phyloP scores from a whole-genome alignment of 2,113 vertebrate species.

The Dasyornis broadbenti region DNA sequence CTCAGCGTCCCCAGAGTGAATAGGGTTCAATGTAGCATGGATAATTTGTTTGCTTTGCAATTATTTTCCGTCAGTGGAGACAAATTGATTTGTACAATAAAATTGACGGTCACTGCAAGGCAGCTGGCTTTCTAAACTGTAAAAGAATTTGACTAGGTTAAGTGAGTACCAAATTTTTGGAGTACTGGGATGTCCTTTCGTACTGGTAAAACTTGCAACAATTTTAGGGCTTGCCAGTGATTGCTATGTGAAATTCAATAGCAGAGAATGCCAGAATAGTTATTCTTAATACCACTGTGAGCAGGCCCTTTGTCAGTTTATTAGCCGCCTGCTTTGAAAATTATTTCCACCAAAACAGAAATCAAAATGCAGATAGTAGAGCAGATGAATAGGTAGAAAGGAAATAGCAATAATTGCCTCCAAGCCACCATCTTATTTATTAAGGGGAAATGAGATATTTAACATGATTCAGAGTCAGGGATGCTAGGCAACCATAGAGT shows the following conservation, averaged over 20 bases:
- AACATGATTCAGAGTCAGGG: neutral
- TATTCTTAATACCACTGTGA: neutral
- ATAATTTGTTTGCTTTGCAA: conserved; percentile 98
- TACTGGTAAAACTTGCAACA: conserved; percentile 1
- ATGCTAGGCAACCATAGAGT: neutral
- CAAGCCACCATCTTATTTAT: neutral
- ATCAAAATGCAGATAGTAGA: neutral
- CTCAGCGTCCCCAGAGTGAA: conserved; percentile 75
- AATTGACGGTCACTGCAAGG: conserved; percentile 69
- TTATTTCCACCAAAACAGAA: neutral
- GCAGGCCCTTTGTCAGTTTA: neutral
- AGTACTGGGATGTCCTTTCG: neutral
- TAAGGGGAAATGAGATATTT: neutral
- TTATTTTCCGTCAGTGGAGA: conserved; percentile 96
- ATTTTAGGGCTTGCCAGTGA: neutral
- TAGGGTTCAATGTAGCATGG: conserved; percentile 82
- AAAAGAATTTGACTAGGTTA: conserved; percentile 67
- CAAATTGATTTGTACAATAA: conserved; percentile 89
- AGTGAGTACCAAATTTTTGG: conserved; percentile 25
- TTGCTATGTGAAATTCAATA: neutral
- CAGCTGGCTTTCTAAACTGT: conserved; percentile 59
- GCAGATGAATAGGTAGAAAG: neutral
- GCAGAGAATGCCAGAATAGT: neutral
- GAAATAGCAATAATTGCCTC: neutral
- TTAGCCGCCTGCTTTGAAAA: neutral